Base-by-base conservation (phyloP, 2,113 vertebrate genomes). In the Muntiacus reevesi region DNA sequence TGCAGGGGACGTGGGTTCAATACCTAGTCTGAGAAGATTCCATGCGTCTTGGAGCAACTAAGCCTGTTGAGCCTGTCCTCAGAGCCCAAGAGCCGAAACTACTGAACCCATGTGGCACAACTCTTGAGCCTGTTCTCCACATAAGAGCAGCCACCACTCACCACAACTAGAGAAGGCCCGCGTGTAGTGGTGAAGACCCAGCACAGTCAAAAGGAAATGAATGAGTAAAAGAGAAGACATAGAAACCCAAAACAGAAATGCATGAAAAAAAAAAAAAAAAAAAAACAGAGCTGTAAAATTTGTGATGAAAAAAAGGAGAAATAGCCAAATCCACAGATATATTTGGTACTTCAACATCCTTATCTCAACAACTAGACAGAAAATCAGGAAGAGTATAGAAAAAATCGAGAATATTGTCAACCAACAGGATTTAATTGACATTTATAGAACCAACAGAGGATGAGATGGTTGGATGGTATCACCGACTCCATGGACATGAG, bases 161-260 rank as follows among this genome's bases (percentile, higher is more conserved):
- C 4, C 0, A 1, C 19, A 23, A 40, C 67, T 40, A 40, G 67
- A 71, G 67, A 40, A 71, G n/a, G 67, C n/a, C 67, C 0, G 1
- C 4, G 0, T 71, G 67, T 12, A 71, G n/a, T 71, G 67, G 67
- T 0, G 0, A 71, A 71, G 67, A 71, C 67, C 67, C 19, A 71
- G n/a, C 67, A 71, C n/a, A 40, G 19, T 71, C n/a, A 23, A 71
- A 40, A 71, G 10, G 12, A 40, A 40, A 71, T 40, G 40, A 40
- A 71, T 71, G 19, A 71, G 40, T 40, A 40, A 40, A 71, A 71
- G n/a, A 81, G 21, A 91, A 78, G 74, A 36, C 40, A 81, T 36
- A 27, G 14, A 33, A 76, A 76, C 55, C 71, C 28, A 17, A 59
- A 59, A 45, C 43, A 13, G 52, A 21, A 45, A 25, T 59, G 28